Conservation (phyloP, 2,888 invertebrate genomes). For the Sesia bembeciformis region DNA sequence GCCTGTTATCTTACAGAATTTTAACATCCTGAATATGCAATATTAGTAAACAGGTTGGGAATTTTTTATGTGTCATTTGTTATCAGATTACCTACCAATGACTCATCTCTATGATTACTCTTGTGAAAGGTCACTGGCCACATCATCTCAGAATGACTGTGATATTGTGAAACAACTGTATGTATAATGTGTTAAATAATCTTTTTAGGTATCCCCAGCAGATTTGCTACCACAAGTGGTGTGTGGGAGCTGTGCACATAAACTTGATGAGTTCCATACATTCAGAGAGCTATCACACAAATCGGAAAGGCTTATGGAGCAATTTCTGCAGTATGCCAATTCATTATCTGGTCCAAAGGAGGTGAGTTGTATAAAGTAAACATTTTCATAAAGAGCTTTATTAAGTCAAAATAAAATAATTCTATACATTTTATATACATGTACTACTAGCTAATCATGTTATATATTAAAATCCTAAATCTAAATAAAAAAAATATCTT, state of each 20-base stretch:
- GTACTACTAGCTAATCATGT: slow-evolving; percentile 7
- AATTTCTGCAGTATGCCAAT: slow-evolving; percentile 83
- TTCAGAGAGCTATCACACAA: slow-evolving; percentile 85
- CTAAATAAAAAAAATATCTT: slow-evolving; percentile 9
- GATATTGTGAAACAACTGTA: slow-evolving; percentile 20
- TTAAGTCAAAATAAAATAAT: slow-evolving; percentile 6
- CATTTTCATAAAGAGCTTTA: background rate
- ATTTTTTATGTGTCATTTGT: slow-evolving; percentile 24
- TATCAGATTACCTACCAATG: slow-evolving; percentile 49
- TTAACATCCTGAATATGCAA: background rate
- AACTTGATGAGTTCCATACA: slow-evolving; percentile 83
- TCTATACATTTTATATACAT: slow-evolving; percentile 7
- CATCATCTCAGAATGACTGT: slow-evolving; percentile 45
- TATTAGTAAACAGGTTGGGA: slow-evolving; percentile 4
- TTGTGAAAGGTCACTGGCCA: slow-evolving; percentile 63
- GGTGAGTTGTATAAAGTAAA: slow-evolving; percentile 57
- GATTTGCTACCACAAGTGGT: slow-evolving; percentile 86
- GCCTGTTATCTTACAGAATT: slow-evolving; percentile 19
- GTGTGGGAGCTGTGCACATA: slow-evolving; percentile 84
- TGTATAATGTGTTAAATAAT: slow-evolving; percentile 11
- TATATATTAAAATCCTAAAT: background rate
- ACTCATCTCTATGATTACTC: slow-evolving; percentile 64
- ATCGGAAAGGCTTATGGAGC: slow-evolving; percentile 82
- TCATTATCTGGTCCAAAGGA: slow-evolving; percentile 77
- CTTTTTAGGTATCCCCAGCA: slow-evolving; percentile 81